phyloP scores from a whole-genome alignment of 2,888 invertebrate species.

The Coremacera marginata region DNA sequence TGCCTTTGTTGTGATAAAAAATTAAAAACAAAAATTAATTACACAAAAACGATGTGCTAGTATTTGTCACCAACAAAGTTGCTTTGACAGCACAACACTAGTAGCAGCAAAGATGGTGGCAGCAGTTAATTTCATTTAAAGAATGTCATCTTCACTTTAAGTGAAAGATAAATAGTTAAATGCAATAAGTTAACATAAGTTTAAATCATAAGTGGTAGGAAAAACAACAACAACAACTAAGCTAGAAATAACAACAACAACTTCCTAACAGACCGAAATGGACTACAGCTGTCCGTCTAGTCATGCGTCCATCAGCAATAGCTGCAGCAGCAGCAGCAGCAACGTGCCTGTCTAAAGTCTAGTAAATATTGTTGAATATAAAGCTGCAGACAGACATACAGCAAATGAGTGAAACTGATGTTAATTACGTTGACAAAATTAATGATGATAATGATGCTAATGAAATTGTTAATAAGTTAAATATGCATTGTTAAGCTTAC shows the following conservation, averaged over 20 bases:
- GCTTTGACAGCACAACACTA: slow-evolving; percentile 21
- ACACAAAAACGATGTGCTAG: slow-evolving; percentile 48
- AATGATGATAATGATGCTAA: slow-evolving; percentile 17
- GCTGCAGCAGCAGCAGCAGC: neutral
- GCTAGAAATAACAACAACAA: slow-evolving; percentile 6
- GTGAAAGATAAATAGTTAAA: slow-evolving; percentile 65
- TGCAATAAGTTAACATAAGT: slow-evolving; percentile 44
- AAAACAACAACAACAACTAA: slow-evolving; percentile 36
- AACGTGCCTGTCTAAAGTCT: neutral
- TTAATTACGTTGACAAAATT: slow-evolving; percentile 40
- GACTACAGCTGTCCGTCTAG: slow-evolving; percentile 3
- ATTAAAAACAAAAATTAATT: slow-evolving; percentile 59
- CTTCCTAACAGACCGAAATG: slow-evolving; percentile 15
- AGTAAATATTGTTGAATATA: slow-evolving; percentile 15
- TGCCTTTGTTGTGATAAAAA: neutral
- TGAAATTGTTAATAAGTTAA: slow-evolving; percentile 2
- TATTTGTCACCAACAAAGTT: slow-evolving; percentile 38
- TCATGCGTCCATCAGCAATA: neutral
- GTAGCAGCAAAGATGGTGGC: slow-evolving; percentile 33
- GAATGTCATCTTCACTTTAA: slow-evolving; percentile 68
- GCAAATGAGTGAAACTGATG: slow-evolving; percentile 46
- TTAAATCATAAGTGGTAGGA: slow-evolving; percentile 39
- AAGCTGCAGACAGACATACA: slow-evolving; percentile 2
- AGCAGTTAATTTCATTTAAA: slow-evolving; percentile 65
- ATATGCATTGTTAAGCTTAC: neutral